Base-by-base conservation (phyloP, 2,888 invertebrate genomes). In the Auanema freiburgensis region DNA sequence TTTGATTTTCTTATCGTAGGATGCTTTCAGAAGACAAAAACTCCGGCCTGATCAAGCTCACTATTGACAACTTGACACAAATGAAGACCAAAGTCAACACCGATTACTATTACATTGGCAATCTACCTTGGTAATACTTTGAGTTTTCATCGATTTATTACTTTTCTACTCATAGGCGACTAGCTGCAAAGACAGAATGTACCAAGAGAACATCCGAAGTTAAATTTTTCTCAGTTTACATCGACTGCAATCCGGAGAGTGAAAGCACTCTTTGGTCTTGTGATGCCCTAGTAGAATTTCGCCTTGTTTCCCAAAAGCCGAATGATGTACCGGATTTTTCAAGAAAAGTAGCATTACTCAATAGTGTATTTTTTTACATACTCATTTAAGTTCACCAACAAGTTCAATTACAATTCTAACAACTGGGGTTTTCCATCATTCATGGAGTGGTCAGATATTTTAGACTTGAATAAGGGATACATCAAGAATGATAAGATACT, bases 361-460 rank as follows among this genome's bases (percentile, higher is more conserved):
- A 10, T 46, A 8, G 3, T 5, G 4, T 5, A 18, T 18, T 46
- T 46, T 18, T 10, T 46, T 10, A 5, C n/a, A 46, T 46, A 24
- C 51, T 49, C 50, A 2, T 54, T 73, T 44, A 70, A 79, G 67
- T 82, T 82, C 69, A 78, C 76, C 12, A 82, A 82, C 70, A 79
- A 79, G 52, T 82, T 82, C 72, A 80, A 78, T 63, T 81, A 63
- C 64, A 80, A 77, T 57, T 79, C 79, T 54, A 81, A 81, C 67
- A 82, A 82, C 61, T 82, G 82, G 82, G 82, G 82, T 1, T 82
- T 82, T 57, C 82, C 82, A 12, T 75, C 77, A 2, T 82, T 82
- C 63, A 79, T 81, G 69, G 80, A 79, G 18, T 82, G 77, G 77
- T 66, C 58, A 12, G 78, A 78, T 6, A 65, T 77, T n/a, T 52